Conservation (phyloP, 1,140 invertebrate genomes). For the Uloborus diversus region DNA sequence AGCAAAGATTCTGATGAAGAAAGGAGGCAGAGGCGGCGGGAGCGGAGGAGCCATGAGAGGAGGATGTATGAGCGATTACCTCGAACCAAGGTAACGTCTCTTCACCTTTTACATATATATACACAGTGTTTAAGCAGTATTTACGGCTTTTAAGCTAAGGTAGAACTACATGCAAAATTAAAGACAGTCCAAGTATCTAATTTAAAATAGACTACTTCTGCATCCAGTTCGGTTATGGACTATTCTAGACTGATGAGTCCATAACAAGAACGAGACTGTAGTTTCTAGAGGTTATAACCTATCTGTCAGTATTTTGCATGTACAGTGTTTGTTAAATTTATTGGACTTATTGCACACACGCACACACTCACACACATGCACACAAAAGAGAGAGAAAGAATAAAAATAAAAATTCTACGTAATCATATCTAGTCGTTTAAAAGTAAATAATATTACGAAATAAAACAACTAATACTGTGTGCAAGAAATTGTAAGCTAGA, state of each 20-base stretch:
- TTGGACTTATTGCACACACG: no score
- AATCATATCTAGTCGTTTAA: no score
- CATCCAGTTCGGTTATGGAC: not conserved
- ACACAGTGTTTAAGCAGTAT: not conserved
- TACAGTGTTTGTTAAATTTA: no score
- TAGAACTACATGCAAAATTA: not conserved
- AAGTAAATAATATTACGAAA: no score
- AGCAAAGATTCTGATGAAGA: not conserved
- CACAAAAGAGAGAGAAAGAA: no score
- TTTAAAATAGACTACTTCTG: not conserved
- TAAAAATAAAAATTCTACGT: no score
- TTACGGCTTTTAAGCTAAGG: not conserved
- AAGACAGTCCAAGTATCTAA: not conserved
- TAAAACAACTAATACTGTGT: no score
- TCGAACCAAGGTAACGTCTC: not conserved
- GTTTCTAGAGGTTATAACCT: no score
- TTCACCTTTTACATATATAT: not conserved
- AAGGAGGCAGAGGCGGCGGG: not conserved
- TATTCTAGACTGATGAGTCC: not conserved
- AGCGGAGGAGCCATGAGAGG: not conserved
- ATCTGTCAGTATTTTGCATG: no score
- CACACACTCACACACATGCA: no score
- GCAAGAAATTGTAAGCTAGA: no score
- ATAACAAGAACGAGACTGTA: no score
- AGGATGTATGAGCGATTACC: slow-evolving; percentile 7